These are phyloP conservation scores for Bostrychus sinensis DNA, from an alignment of 2,113 vertebrate genomes.

Conservation along the genomic window DNA sequence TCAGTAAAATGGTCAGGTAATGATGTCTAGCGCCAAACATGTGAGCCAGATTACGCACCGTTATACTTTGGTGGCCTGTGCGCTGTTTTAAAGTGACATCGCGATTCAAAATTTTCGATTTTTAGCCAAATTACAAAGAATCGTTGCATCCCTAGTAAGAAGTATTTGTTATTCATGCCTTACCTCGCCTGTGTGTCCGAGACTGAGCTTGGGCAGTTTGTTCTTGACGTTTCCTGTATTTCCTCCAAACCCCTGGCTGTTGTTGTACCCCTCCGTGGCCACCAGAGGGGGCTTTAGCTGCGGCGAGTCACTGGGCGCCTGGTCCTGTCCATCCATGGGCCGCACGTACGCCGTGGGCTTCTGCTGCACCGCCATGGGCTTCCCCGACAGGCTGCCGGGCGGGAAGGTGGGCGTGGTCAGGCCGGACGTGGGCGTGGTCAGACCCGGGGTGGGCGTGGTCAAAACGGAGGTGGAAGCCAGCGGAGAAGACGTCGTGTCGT, in stretches of 20 bases:
- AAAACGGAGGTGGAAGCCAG: slow-evolving; percentile 91
- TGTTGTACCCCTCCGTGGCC: slow-evolving; percentile 86
- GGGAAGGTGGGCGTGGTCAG: slow-evolving; percentile 88
- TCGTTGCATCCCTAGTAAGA: too few species aligned
- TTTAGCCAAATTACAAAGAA: too few species aligned
- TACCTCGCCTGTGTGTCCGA: slow-evolving; percentile 91
- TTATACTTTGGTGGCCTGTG: too few species aligned
- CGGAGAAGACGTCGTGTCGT: slow-evolving; percentile 80
- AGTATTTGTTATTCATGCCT: slow-evolving; percentile 44
- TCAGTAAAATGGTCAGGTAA: too few species aligned
- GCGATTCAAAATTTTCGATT: too few species aligned
- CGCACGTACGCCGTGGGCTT: slow-evolving; percentile 94
- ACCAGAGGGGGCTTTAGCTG: slow-evolving; percentile 88
- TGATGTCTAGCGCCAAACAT: too few species aligned
- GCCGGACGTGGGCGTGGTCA: slow-evolving; percentile 74
- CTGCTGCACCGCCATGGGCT: slow-evolving; percentile 87
- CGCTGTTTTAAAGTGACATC: too few species aligned
- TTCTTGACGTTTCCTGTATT: slow-evolving; percentile 84
- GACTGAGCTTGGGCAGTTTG: slow-evolving; percentile 94
- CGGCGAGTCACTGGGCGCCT: slow-evolving; percentile 88
- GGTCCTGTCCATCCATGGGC: slow-evolving; percentile 95
- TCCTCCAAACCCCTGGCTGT: slow-evolving; percentile 82
- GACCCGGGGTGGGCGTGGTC: slow-evolving; percentile 72
- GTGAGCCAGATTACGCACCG: too few species aligned
- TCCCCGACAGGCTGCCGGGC: slow-evolving; percentile 85